Conservation (phyloP, 2,797 vertebrate species). For the Coranthus polyacanthus region DNA sequence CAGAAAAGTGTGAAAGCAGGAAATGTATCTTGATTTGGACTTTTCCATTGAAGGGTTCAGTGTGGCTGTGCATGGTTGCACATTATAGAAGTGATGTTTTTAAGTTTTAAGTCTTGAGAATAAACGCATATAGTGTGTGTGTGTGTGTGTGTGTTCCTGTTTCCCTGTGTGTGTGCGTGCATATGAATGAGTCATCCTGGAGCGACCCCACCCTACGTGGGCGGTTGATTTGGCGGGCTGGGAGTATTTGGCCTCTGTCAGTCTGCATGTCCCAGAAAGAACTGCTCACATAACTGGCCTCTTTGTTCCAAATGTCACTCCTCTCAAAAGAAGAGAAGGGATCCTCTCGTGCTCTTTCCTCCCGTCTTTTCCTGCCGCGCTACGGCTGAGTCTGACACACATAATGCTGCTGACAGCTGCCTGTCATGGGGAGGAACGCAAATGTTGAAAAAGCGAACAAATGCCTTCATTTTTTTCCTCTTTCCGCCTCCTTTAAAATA, state of each 20-base stretch:
- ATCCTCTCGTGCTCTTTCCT: conserved; percentile 53
- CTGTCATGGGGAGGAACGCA: neutral
- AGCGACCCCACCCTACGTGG: conserved; percentile 86
- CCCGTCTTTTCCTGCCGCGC: conserved; percentile 30
- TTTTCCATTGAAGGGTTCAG: conserved; percentile 25
- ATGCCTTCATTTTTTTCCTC: neutral
- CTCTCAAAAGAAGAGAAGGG: conserved; percentile 67
- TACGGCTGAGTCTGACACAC: conserved; percentile 4
- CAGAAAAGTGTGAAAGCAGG: neutral
- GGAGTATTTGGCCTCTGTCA: conserved; percentile 82
- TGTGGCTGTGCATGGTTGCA: conserved; percentile 22
- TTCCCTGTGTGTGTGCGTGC: conserved; percentile 43
- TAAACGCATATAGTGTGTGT: conserved; percentile 48
- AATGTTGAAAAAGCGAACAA: conserved; percentile 11
- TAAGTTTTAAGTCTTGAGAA: conserved; percentile 34
- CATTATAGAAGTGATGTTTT: conserved; percentile 33
- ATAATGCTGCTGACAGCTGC: conserved; percentile 9
- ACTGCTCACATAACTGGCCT: conserved; percentile 83
- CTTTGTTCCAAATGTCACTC: conserved; percentile 88
- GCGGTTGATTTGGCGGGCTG: conserved; percentile 79
- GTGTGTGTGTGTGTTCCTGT: conserved; percentile 48
- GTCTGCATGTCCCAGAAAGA: conserved; percentile 79
- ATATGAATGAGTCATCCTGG: conserved; percentile 81
- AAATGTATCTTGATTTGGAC: conserved; percentile 11
- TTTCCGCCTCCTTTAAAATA: conserved; percentile 14